These are phyloP conservation scores for Acanthaster planci DNA, from an alignment of 35 echinoderm and acorn worm species.

Conservation along the genomic window DNA sequence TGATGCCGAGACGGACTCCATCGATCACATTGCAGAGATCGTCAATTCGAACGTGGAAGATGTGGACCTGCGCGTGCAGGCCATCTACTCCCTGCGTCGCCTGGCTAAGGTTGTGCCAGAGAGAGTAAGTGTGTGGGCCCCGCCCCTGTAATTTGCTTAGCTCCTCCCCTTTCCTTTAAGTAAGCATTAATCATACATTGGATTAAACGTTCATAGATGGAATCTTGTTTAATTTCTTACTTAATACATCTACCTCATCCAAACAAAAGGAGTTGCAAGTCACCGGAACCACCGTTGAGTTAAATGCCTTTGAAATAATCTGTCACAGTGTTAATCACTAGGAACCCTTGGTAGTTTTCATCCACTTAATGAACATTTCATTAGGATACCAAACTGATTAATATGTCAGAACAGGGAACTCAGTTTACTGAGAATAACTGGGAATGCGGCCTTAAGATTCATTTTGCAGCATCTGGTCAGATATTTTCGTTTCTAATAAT, in stretches of 20 bases:
- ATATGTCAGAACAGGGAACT: not conserved
- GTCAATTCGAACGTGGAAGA: not conserved
- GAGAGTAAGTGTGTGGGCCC: not conserved
- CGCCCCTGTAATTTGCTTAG: not conserved
- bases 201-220: too few relatives aligned
- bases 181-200: not conserved
- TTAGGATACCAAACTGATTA: too few relatives aligned
- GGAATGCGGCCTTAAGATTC: too few relatives aligned
- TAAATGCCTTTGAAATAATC: too few relatives aligned
- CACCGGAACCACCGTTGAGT: too few relatives aligned
- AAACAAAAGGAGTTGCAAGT: too few relatives aligned
- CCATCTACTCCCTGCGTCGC: conserved; percentile 59
- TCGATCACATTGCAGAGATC: conserved; percentile 26
- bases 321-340: too few relatives aligned
- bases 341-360: not conserved
- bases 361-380: not conserved
- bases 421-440: not conserved
- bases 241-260: not conserved
- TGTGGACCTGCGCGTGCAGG: conserved; percentile 42
- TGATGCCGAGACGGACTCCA: not conserved
- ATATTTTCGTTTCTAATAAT: too few relatives aligned
- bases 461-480: too few relatives aligned
- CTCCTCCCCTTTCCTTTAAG: not conserved
- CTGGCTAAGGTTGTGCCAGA: conserved; percentile 4
- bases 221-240: not conserved